A percentile compares a stretch with the other conserved stretches of the same genome.
phyloP scores from a whole-genome alignment of 2,888 invertebrate genomes.

The Bombyx huttoni region DNA sequence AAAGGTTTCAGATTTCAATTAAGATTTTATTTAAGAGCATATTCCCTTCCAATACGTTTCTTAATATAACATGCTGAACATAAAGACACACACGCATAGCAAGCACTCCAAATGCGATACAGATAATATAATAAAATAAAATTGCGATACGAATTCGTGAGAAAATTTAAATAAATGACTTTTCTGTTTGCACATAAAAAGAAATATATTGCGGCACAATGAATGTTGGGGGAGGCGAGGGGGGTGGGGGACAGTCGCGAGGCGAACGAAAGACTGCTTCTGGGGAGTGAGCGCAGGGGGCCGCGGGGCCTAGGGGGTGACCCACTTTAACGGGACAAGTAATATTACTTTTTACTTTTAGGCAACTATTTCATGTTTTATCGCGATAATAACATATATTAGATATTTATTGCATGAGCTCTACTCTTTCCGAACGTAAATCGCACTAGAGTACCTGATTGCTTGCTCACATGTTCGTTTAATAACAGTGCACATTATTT shows the following conservation, averaged over 20 bases:
- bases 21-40: slow-evolving; percentile 6
- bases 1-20: slow-evolving; percentile 1
- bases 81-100: slow-evolving; percentile 39
- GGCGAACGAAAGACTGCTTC: slow-evolving; percentile 47
- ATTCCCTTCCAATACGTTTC: slow-evolving; percentile 7
- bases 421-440: background rate
- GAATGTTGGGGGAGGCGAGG: slow-evolving; percentile 63
- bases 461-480: background rate
- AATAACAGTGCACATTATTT: background rate
- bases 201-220: slow-evolving; percentile 74
- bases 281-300: slow-evolving; percentile 20
- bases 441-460: background rate
- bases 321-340: slow-evolving; percentile 73
- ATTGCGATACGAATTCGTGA: slow-evolving; percentile 73
- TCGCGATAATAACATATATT: slow-evolving; percentile 60
- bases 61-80: slow-evolving; percentile 13
- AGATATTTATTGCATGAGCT: slow-evolving; percentile 23
- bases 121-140: slow-evolving; percentile 72
- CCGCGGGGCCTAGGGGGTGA: slow-evolving; percentile 52
- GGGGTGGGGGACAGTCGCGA: slow-evolving; percentile 53
- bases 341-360: slow-evolving; percentile 74
- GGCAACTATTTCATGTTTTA: slow-evolving; percentile 72
- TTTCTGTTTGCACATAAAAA: slow-evolving; percentile 74
- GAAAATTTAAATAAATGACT: slow-evolving; percentile 74
- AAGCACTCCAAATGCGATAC: slow-evolving; percentile 60